Conservation (phyloP, 2,797 vertebrate genomes). For the Xenentodon cancila region DNA sequence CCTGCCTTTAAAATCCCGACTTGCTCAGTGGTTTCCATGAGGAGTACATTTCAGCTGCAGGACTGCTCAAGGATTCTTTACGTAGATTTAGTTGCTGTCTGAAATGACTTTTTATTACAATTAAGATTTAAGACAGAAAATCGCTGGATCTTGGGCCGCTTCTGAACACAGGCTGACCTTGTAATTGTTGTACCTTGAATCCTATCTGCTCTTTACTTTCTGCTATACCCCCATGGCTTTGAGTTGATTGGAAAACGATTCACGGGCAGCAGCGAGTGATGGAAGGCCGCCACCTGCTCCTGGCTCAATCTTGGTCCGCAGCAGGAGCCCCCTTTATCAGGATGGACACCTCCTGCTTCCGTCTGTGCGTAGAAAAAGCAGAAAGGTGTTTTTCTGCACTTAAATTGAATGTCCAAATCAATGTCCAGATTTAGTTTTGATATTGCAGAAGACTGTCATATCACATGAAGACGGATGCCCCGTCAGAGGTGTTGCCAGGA, state of each 20-base stretch:
- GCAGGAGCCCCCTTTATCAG: conserved; percentile 43
- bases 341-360: conserved; percentile 47
- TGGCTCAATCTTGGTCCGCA: conserved; percentile 5
- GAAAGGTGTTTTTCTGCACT: conserved; percentile 64
- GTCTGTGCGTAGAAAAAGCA: conserved; percentile 44
- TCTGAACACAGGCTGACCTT: conserved; percentile 20
- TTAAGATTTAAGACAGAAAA: neutral
- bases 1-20: conserved; percentile 15
- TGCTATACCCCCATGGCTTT: neutral
- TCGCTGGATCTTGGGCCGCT: neutral
- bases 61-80: neutral
- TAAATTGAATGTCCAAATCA: conserved; percentile 68
- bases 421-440: conserved; percentile 71
- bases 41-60: neutral
- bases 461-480: conserved; percentile 73
- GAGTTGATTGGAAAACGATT: conserved; percentile 10
- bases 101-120: too few species aligned
- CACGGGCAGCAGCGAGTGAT: conserved; percentile 7
- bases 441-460: conserved; percentile 66
- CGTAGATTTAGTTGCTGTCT: neutral
- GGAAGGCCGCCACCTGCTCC: conserved; percentile 1
- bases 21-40: conserved; percentile 7
- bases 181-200: conserved; percentile 4
- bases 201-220: neutral
- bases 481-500: conserved; percentile 64